These are phyloP conservation scores for Trichechus manatus DNA, from an alignment of 2,113 vertebrate species.

Conservation along the genomic window DNA sequence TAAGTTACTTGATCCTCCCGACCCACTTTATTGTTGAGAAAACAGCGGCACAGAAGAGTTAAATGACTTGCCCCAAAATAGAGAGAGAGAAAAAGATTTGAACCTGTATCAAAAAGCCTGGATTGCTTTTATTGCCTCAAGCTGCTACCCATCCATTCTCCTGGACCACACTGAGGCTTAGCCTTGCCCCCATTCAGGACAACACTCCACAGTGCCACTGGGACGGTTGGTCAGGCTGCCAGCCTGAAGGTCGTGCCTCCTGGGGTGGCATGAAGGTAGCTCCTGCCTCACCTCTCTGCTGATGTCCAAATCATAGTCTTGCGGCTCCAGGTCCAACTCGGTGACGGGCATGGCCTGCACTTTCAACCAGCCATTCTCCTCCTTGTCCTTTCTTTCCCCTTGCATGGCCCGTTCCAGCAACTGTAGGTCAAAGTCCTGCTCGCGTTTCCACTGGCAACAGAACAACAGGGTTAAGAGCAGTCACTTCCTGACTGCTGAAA, in stretches of 20 bases:
- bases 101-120: background rate
- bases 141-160: background rate
- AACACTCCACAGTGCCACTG: background rate
- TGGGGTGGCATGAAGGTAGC: background rate
- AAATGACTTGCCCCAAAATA: background rate
- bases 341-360: conserved; percentile 88
- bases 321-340: conserved; percentile 94
- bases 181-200: background rate
- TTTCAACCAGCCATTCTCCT: conserved; percentile 94
- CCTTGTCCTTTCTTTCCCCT: conserved; percentile 92
- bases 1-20: background rate
- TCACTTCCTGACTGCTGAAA: conserved; percentile 45
- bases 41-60: background rate
- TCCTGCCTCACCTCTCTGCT: conserved; percentile 93
- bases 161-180: background rate
- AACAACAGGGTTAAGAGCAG: conserved; percentile 86
- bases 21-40: background rate
- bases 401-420: conserved; percentile 94
- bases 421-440: conserved; percentile 99
- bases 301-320: conserved; percentile 96
- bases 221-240: background rate
- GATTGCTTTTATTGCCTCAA: background rate
- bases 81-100: background rate
- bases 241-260: background rate
- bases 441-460: conserved; percentile 96